phyloP scores from a whole-genome alignment of 92 coral and sea anemone species.

The Montipora capitata region DNA sequence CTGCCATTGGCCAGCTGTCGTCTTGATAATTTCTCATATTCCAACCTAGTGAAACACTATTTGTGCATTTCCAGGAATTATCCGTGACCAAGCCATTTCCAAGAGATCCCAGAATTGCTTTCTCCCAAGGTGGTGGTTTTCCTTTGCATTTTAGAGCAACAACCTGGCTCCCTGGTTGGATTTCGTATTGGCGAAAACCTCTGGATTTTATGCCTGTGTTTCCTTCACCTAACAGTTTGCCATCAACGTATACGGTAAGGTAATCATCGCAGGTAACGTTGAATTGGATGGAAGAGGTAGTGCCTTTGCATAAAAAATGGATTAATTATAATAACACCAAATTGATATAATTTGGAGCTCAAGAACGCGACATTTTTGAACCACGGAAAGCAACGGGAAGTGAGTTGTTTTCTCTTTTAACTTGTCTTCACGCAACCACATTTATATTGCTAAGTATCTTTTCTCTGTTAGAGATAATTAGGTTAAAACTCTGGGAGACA shows the following conservation, averaged over 20 bases:
- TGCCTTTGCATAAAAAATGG: constrained; percentile 26
- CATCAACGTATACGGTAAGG: constrained; percentile 77
- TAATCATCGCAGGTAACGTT: constrained; percentile 76
- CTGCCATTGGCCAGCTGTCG: constrained; percentile 72
- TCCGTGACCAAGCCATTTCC: constrained; percentile 80
- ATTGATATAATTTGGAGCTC: too few relatives aligned
- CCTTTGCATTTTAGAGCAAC: constrained; percentile 72
- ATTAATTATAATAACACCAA: too few relatives aligned
- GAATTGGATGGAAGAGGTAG: constrained; percentile 27
- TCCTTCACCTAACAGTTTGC: constrained; percentile 59
- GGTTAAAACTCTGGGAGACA: too few relatives aligned
- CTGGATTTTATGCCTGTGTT: neutral
- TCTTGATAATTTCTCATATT: constrained; percentile 74
- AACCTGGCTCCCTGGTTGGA: constrained; percentile 60
- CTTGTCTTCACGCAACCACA: too few relatives aligned
- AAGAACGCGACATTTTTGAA: neutral
- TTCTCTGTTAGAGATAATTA: too few relatives aligned
- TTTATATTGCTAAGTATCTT: too few relatives aligned
- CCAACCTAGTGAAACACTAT: constrained; percentile 64
- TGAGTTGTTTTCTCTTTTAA: too few relatives aligned
- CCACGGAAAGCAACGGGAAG: too few relatives aligned
- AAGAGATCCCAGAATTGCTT: constrained; percentile 80
- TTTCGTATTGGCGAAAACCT: constrained; percentile 24
- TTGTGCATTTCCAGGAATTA: constrained; percentile 72
- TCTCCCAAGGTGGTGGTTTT: constrained; percentile 20